Base-by-base conservation (phyloP, 2,797 vertebrate species). In the Propithecus deckenii region DNA sequence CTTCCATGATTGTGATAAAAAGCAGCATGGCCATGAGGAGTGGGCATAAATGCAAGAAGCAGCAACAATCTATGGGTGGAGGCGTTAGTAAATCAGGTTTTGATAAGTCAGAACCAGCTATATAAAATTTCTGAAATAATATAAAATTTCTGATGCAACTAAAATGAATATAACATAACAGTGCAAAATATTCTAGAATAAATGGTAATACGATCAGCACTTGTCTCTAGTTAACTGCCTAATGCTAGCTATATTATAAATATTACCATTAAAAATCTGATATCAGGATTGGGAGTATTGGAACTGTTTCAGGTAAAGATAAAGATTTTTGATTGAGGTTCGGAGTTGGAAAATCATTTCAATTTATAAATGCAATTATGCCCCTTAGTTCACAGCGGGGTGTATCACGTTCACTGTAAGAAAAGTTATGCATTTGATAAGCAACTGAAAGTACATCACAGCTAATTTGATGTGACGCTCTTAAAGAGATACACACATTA, bases 201-300 rank as follows among this genome's bases (percentile, higher is more conserved):
- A 84, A 46, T 71, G 18, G 10, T 75, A 75, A 38, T 41, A 35
- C 52, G 38, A 78, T 61, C 2, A 71, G 5, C 14, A 41, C 8
- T 86, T 43, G 7, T 63, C 12, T 79, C 78, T 43, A 63, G 22
- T 72, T 95, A 94, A 74, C 18, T 67, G 20, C 13, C 2, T 61
- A 95, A 65, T 93, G 11, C 2, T 83, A 91, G 61, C 3, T 71
- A 20, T 65, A 41, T 59, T 92, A 65, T 32, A 85, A 91, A 94
- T 48, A 86, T 50, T 84, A 69, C 69, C 13, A 86, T 50, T 38
- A 61, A 43, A 83, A 52, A 35, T 57, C 8, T 61, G 25, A 63
- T 61, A 61, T n/a, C 20, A 78, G 38, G 35, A 76, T 76, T 14
- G 14, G 7, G 1, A 86, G 0, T 90, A 22, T 32, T 85, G 10